These are phyloP conservation scores for Anarsia innoxiella DNA, from an alignment of 2,888 invertebrate species.

Conservation along the genomic window DNA sequence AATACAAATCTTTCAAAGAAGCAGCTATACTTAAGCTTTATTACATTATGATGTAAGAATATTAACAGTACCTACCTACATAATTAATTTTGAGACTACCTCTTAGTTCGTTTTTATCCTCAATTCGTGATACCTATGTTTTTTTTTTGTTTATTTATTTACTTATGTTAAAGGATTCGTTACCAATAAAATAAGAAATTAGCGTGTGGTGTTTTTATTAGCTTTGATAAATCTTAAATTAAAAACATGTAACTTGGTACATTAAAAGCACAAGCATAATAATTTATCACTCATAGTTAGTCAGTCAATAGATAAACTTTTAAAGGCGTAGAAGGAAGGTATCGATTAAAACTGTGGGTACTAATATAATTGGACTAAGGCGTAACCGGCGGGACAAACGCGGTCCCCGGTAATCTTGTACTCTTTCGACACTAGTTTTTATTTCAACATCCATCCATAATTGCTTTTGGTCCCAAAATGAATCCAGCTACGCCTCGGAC, in stretches of 20 bases:
- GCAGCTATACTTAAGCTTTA: too few species aligned
- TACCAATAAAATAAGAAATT: constrained; percentile 18
- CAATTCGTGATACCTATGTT: too few species aligned
- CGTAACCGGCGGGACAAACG: constrained; percentile 65
- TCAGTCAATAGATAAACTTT: constrained; percentile 67
- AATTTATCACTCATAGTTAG: constrained; percentile 61
- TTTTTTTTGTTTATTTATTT: neutral
- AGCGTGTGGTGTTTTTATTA: constrained; percentile 62
- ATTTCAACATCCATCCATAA: constrained; percentile 34
- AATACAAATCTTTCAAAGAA: too few species aligned
- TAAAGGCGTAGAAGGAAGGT: constrained; percentile 62
- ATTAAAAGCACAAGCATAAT: constrained; percentile 73
- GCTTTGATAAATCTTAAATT: constrained; percentile 55
- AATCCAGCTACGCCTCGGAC: constrained; percentile 62
- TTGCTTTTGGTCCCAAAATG: constrained; percentile 56
- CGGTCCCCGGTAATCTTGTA: constrained; percentile 41
- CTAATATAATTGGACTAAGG: constrained; percentile 36
- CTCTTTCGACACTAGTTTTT: constrained; percentile 37
- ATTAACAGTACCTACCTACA: too few species aligned
- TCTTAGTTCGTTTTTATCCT: too few species aligned
- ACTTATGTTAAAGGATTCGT: neutral
- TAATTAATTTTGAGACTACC: too few species aligned
- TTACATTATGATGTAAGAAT: too few species aligned
- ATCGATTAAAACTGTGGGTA: constrained; percentile 29
- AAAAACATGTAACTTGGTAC: constrained; percentile 65